phyloP scores from a whole-genome alignment of 2,113 vertebrate genomes.

The Cyphomyrus discorhynchus region DNA sequence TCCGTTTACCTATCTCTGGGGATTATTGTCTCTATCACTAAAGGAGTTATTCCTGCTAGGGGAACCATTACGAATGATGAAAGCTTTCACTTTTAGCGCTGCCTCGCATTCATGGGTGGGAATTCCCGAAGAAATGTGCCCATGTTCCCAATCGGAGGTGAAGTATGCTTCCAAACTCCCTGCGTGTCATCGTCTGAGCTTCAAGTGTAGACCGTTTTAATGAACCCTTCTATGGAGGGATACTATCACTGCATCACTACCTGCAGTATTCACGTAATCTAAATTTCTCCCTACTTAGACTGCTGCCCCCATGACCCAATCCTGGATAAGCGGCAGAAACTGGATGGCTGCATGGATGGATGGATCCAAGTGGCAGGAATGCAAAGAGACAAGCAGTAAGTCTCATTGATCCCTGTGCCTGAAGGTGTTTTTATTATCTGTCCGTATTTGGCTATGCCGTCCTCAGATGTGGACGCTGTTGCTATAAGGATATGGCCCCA shows the following conservation, averaged over 20 bases:
- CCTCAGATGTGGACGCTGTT: background rate
- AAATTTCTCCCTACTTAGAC: no score
- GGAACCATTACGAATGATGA: slow-evolving; percentile 29
- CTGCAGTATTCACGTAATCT: background rate
- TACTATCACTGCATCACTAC: background rate
- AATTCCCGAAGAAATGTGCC: background rate
- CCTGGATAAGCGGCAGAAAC: no score
- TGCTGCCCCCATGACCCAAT: no score
- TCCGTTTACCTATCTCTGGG: slow-evolving; percentile 25
- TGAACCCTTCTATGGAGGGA: background rate
- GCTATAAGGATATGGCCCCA: background rate
- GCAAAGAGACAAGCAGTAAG: background rate
- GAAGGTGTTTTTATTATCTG: background rate
- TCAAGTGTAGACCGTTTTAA: background rate
- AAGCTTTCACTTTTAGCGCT: slow-evolving; percentile 30
- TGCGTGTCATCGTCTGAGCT: background rate
- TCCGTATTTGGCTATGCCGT: background rate
- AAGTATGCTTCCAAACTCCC: background rate
- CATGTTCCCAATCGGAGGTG: background rate
- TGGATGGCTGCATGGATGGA: no score
- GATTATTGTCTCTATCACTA: slow-evolving; percentile 32
- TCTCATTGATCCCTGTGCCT: background rate
- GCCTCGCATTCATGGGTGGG: slow-evolving; percentile 35
- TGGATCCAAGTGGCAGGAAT: background rate
- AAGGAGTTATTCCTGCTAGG: slow-evolving; percentile 34